Evolutionary conservation across 1,140 invertebrate species (phyloP), one percentile per base, ranked within the genome.

Genomic region (Pseudomyrmex flavicornis): DNA sequence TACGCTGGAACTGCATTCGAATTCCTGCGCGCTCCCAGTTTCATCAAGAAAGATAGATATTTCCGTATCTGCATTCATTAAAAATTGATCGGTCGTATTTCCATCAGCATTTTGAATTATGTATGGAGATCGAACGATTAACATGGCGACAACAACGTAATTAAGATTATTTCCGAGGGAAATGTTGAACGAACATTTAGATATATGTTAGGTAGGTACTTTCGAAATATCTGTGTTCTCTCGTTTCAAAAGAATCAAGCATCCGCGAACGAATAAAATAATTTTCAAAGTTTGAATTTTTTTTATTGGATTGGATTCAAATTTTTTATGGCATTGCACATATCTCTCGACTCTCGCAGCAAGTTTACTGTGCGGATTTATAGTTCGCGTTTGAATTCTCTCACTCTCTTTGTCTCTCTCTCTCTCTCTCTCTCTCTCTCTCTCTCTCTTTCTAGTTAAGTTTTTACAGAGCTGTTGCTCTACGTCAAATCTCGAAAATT

Each of bases 31-130:
- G 2, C 13, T 35, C n/a, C n/a, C 22, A 9, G 35, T 35, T 35
- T 35, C 35, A 35, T 35, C 35, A 58, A 62, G 50, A 63, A 26
- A n/a, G 13, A 20, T n/a, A 48, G 44, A 70, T 15, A 10, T 44
- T 58, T 69, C 65, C 20, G 5, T 35, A 70, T 69, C 35, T 70
- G n/a, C 17, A 48, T 77, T 48, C 62, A 70, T 70, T 69, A 69
- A 70, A 79, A 70, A 56, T 70, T 65, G 10, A 70, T 79, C 65
- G 54, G 52, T 70, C 52, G 5, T 35, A 35, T 35, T 35, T 35
- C 35, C 35, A 35, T 35, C 4, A 4, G 35, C 35, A 70, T 12
- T 15, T 69, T 13, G 20, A 62, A 26, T 20, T 22, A 22, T 26
- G 65, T 35, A 35, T 35, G 35, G 35, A 35, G 20, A 48, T 48